A percentile compares a stretch with the other conserved stretches of the same genome.
phyloP scores from a whole-genome alignment of 2,888 invertebrate species.

The Tenthredo notha region DNA sequence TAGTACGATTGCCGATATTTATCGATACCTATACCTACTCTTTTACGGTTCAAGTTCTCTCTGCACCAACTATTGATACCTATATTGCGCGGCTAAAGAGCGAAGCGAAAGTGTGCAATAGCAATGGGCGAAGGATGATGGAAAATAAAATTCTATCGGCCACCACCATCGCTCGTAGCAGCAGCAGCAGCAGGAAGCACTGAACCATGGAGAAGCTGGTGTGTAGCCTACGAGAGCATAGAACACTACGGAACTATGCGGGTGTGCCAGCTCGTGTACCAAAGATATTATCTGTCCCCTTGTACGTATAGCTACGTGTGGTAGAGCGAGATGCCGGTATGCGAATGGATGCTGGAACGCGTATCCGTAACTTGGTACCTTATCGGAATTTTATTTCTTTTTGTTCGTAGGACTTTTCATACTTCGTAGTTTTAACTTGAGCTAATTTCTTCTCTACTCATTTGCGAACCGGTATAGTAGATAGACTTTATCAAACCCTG shows the following conservation, averaged over 20 bases:
- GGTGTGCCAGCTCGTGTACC: constrained; percentile 62
- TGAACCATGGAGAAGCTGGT: constrained; percentile 37
- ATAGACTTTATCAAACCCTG: constrained; percentile 36
- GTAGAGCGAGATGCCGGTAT: constrained; percentile 48
- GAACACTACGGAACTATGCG: constrained; percentile 62
- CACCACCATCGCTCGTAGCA: constrained; percentile 30
- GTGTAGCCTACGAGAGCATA: constrained; percentile 41
- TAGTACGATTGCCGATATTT: not conserved
- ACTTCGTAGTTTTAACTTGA: constrained; percentile 18
- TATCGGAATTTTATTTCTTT: constrained; percentile 5
- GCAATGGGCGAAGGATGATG: constrained; percentile 21
- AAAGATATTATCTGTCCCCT: constrained; percentile 64
- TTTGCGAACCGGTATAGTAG: constrained; percentile 7
- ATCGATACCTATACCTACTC: not conserved
- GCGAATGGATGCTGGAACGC: constrained; percentile 14
- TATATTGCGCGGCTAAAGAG: constrained; percentile 12
- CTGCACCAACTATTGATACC: not conserved
- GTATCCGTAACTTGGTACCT: constrained; percentile 29
- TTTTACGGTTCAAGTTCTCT: not conserved
- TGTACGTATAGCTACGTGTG: constrained; percentile 54
- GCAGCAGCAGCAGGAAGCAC: constrained; percentile 31
- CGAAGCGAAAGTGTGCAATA: constrained; percentile 5
- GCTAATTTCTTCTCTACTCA: constrained; percentile 33
- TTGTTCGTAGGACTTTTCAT: not conserved
- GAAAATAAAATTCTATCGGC: constrained; percentile 43